phyloP scores from a whole-genome alignment of 2,113 vertebrate genomes.

The Oryzias javanicus region DNA sequence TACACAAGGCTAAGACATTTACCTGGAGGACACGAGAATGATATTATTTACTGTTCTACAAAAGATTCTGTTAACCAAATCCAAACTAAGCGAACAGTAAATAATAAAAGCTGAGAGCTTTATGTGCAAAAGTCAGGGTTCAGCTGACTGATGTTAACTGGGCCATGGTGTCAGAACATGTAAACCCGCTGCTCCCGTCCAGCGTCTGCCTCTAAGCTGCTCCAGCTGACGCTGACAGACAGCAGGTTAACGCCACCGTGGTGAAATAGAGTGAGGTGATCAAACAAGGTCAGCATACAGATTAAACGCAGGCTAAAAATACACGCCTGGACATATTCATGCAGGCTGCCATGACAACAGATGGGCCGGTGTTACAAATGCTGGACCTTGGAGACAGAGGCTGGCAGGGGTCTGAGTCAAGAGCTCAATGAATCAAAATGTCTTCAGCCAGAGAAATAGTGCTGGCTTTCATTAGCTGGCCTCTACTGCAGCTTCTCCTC shows the following conservation, averaged over 20 bases:
- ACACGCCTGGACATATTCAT: conserved; percentile 59
- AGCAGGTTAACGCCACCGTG: conserved; percentile 48
- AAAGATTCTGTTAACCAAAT: neutral
- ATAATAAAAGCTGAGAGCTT: neutral
- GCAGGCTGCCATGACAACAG: conserved; percentile 73
- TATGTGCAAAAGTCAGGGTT: neutral
- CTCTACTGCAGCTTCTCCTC: conserved; percentile 32
- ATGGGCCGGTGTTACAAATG: conserved; percentile 59
- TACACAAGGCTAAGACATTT: conserved; percentile 91
- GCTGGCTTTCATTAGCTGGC: conserved; percentile 54
- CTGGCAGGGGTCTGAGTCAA: conserved; percentile 48
- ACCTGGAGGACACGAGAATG: conserved; percentile 74
- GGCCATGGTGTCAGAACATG: conserved; percentile 29
- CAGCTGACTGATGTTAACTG: conserved; percentile 9
- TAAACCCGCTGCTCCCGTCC: conserved; percentile 38
- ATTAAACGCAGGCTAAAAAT: conserved; percentile 75
- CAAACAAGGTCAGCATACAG: conserved; percentile 71
- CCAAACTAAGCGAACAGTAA: neutral
- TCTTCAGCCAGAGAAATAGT: conserved; percentile 53
- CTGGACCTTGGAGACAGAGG: conserved; percentile 38
- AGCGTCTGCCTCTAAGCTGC: conserved; percentile 46
- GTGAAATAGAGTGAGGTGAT: conserved; percentile 49
- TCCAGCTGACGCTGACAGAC: conserved; percentile 40
- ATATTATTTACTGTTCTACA: neutral
- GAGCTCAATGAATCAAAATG: conserved; percentile 59